Base-by-base conservation (phyloP, 1,140 invertebrate genomes). In the Pentalonia nigronervosa region DNA sequence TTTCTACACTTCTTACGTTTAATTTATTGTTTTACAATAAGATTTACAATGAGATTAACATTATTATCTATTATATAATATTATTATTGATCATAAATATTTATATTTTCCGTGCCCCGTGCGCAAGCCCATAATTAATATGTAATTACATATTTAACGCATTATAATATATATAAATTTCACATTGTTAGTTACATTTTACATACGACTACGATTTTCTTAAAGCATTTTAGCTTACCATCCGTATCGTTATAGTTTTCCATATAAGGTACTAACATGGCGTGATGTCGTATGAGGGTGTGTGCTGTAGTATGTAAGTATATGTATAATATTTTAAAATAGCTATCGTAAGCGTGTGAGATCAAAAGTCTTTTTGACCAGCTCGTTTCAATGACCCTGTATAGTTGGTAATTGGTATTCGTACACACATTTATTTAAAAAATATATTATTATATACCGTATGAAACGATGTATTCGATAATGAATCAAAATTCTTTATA, bases 401-500 rank as follows among this genome's bases (percentile, higher is more conserved):
- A 36, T 23, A 84, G 60, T n/a, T 17, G 60, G 60, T 23, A 84
- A 30, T n/a, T 17, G 60, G 60, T 67, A 67, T 8, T 23, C 20
- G 23, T 83, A 76, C 20, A 83, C 23, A 41, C 17, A 36, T 84
- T 45, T 84, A 45, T 84, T 84, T 84, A 23, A 48, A 53, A 48
- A 17, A 87, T 23, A n/a, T 30, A n/a, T n/a, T 34, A 30, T 53
- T 50, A 89, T 20, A 21, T 53, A 88, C 48, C n/a, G 86, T 36
- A 34, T 30, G 20, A 34, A 88, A 88, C 30, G 23, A 17, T 36
- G 50, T 23, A 9, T 60, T 81, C 41, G 90, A 91, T 91, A 91
- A 91, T 81, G 90, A 91, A 81, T 81, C 90, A 45, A 91, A 91
- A 81, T 91, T 60, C 88, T 90, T 53, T 36, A 25, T 34, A 17